Base-by-base conservation (phyloP, 2,888 invertebrate species). In the Papilio protenor region DNA sequence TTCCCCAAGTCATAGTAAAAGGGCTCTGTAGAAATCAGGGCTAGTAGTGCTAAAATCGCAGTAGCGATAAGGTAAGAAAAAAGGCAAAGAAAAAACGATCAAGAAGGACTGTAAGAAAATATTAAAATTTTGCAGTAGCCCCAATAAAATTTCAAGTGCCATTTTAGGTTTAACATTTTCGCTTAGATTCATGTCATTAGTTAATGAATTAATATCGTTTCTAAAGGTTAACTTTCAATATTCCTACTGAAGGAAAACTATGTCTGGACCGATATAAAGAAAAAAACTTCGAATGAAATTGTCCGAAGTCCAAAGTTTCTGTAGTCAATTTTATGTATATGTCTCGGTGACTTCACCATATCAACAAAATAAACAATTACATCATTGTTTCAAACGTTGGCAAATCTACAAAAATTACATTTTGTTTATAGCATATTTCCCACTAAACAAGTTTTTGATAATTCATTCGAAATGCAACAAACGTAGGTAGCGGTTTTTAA, bases 311-410 rank as follows among this genome's bases (percentile, higher is more conserved):
- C 74, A 52, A n/a, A 47, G 77, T 71, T 52, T 77, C 6, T 8
- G 23, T 2, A n/a, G 64, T 64, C 33, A 59, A 55, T 69, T 21
- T 16, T 78, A 47, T 70, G 66, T 61, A 77, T 75, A 66, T 76
- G 72, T 64, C 77, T 61, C 73, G 80, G 78, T 81, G 82, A 81
- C 80, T 79, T 81, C 81, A 79, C 66, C 77, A 73, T 33, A 61
- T 52, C 71, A 79, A 76, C 73, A 71, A 71, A 66, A 79, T 80
- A 52, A 64, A 79, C 78, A 80, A 78, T 80, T 81, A 77, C 79
- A 79, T 78, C 77, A 77, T 47, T 55, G 27, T 16, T 11, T 57
- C 59, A 18, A 77, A 69, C 27, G 23, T 11, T 21, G 21, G n/a
- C 49, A n/a, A 55, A 21, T 52, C 11, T 74, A 64, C 23, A 21